Conservation (phyloP, 2,113 vertebrate genomes). For the Microtus richardsoni region DNA sequence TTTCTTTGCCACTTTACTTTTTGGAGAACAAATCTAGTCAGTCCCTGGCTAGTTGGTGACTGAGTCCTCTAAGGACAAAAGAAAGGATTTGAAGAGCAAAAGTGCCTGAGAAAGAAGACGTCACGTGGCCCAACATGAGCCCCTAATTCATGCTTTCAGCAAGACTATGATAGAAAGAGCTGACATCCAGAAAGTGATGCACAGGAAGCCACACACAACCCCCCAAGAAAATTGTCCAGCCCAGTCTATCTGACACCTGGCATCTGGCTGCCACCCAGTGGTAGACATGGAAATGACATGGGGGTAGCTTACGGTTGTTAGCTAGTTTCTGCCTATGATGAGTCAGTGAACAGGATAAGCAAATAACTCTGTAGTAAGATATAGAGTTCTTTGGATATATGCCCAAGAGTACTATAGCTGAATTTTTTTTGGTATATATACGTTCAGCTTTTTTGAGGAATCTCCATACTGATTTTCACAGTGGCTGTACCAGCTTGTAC, state of each 20-base stretch:
- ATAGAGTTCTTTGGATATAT: not conserved
- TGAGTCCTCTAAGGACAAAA: not conserved
- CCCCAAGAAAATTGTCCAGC: not conserved
- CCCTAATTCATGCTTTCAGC: not conserved
- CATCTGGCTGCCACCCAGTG: constrained; percentile 66
- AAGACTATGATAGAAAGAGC: not conserved
- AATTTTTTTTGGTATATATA: not conserved
- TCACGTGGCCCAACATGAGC: not conserved
- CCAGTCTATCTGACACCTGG: not conserved
- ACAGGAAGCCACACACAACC: not conserved
- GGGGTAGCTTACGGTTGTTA: not conserved
- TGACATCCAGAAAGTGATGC: not conserved
- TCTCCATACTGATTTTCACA: not conserved
- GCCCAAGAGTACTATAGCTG: not conserved
- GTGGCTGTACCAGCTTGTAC: not conserved
- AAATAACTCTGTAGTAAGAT: not conserved
- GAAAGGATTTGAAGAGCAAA: not conserved
- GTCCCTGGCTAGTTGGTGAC: not conserved
- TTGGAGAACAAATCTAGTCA: not conserved
- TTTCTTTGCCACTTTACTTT: constrained; percentile 23
- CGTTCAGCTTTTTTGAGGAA: not conserved
- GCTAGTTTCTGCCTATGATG: not conserved
- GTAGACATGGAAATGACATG: not conserved
- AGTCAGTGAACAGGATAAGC: not conserved
- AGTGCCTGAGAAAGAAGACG: not conserved